These are phyloP conservation scores for Sesamia inferens DNA, from an alignment of 2,888 invertebrate genomes.

Conservation along the genomic window DNA sequence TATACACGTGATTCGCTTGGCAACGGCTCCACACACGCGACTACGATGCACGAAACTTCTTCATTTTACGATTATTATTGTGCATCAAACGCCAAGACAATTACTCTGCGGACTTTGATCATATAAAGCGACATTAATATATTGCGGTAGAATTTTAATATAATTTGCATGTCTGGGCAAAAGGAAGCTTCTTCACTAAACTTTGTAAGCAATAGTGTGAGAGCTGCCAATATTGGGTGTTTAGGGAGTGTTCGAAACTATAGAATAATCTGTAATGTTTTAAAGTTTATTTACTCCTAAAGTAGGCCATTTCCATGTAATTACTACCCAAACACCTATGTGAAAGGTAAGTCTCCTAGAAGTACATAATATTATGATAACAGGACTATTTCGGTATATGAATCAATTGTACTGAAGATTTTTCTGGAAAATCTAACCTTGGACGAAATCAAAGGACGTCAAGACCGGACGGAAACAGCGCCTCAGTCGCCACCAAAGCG, in stretches of 20 bases:
- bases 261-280: conserved; percentile 17
- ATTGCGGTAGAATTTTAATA: conserved; percentile 26
- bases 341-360: conserved; percentile 1
- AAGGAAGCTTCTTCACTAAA: conserved; percentile 38
- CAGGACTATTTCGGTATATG: conserved; percentile 18
- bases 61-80: conserved; percentile 22
- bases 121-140: conserved; percentile 34
- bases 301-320: conserved; percentile 26
- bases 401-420: conserved; percentile 6
- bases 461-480: conserved; percentile 37
- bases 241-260: conserved; percentile 15
- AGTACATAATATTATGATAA: background rate
- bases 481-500: conserved; percentile 17
- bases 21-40: conserved; percentile 25
- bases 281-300: conserved; percentile 29
- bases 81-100: conserved; percentile 29
- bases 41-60: conserved; percentile 15
- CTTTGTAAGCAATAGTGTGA: conserved; percentile 14
- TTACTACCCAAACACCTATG: conserved; percentile 7
- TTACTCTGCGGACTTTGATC: conserved; percentile 18
- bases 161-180: conserved; percentile 41
- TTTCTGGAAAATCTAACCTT: conserved; percentile 28
- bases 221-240: conserved; percentile 36
- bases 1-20: conserved; percentile 34
- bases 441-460: conserved; percentile 20